Evolutionary conservation across 35 echinoderm and acorn worm genomes (phyloP).

Genomic region (Holothuria glaberrima): DNA sequence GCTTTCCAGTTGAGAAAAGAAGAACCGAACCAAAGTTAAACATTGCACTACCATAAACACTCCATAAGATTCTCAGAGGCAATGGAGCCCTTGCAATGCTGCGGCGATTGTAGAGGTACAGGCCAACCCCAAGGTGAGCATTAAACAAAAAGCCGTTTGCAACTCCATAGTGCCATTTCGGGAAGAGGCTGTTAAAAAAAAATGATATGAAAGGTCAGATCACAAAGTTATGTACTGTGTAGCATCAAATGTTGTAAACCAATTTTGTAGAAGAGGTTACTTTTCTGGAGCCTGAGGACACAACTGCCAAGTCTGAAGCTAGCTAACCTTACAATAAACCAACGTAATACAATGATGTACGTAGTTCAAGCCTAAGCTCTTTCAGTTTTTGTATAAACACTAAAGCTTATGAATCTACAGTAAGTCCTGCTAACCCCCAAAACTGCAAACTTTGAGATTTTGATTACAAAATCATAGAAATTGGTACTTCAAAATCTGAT

Average conservation of each 20-base stretch:
- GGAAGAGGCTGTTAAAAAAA: constrained; percentile 74
- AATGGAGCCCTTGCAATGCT: constrained; percentile 62
- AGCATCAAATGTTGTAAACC: background rate
- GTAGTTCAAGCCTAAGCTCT: background rate
- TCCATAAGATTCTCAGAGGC: constrained; percentile 73
- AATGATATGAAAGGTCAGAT: background rate
- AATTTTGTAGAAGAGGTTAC: no score
- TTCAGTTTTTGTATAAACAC: no score
- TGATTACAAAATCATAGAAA: no score
- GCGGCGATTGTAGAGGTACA: constrained; percentile 87
- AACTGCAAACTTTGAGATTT: no score
- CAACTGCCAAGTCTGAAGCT: no score
- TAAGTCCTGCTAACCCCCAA: no score
- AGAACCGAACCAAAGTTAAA: constrained; percentile 96
- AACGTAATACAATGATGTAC: background rate
- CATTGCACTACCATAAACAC: constrained; percentile 90
- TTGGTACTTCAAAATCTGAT: no score
- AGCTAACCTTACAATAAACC: no score
- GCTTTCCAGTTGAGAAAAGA: no score
- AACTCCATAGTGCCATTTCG: constrained; percentile 84
- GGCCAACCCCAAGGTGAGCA: constrained; percentile 86
- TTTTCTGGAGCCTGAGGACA: no score
- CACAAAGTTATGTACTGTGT: background rate
- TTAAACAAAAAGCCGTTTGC: constrained; percentile 94
- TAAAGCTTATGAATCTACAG: no score